Base-by-base conservation (phyloP, 2,888 invertebrate genomes). In the Macrophya annulata region DNA sequence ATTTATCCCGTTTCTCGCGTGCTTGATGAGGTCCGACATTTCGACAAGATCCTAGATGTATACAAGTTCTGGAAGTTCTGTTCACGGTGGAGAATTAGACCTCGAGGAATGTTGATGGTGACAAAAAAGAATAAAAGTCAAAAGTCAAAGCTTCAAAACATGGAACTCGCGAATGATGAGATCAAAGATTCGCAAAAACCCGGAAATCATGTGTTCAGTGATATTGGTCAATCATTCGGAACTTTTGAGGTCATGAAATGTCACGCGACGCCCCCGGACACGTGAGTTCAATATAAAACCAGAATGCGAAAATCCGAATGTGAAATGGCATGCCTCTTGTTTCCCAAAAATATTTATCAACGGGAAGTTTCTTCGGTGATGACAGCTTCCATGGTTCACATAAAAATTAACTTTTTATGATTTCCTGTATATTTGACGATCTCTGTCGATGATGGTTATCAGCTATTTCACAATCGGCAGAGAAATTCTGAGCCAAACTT, bases 81-180 rank as follows among this genome's bases (percentile, higher is more conserved):
- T 74, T 45, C 45, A 45, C 37, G 55, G 12, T n/a, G 17, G 10
- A 12, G n/a, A 17, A 31, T 17, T 77, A 2, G 31, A 12, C 37
- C 17, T 55, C 4, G 77, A 51, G 31, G 51, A 55, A 40, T 51
- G 37, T 77, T 37, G 55, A 77, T 17, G n/a, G 12, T 55, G 55
- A 74, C 45, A 45, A 25, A 45, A 74, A 31, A 77, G 51, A 37
- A 55, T 48, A 77, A 55, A 51, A 77, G 77, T 77, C 15, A 15
- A 55, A 17, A 6, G 17, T 45, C 40, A 55, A 37, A 43, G n/a
- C 43, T 51, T 37, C 31, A 9, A 77, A 15, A 77, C 8, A 55
- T 37, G 31, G 51, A 77, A 77, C 4, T 45, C 21, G 51, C 25
- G 8, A 17, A 51, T 17, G 37, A 31, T 55, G 37, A 17, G 8